Base-by-base conservation (phyloP, 1,140 invertebrate genomes). In the Lordiphosa collinella region DNA sequence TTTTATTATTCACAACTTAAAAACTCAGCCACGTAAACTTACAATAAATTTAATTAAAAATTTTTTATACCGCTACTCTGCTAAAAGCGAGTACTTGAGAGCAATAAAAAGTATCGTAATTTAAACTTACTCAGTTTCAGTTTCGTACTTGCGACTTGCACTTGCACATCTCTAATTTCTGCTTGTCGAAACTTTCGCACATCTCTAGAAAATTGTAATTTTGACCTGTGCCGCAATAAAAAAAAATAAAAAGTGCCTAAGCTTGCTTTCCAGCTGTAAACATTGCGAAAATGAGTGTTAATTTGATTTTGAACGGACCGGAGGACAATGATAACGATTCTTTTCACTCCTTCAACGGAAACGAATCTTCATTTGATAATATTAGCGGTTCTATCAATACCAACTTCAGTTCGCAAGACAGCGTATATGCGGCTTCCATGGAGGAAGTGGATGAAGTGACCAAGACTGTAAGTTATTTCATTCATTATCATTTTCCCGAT, bases 341-440 rank as follows among this genome's bases (percentile, higher is more conserved):
- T 2, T 78, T 59, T 32, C 50, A 76, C 8, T 76, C 73, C 3
- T 67, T 76, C 3, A 16, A 12, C 10, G 3, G 47, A 1, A 78
- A 52, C 16, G 22, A 49, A 0, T 0, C 1, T 3, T 14, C 18
- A 9, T 11, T n/a, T 4, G 13, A 36, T 2, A 13, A 52, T 1
- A 31, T 51, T 4, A 54, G 18, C 3, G 3, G 9, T 10, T 60
- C 35, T 1, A 16, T 36, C 10, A 44, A 55, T 2, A 40, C 50
- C 2, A 14, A 10, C 8, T 29, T 8, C 25, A 29, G 18, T 22
- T 22, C 18, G 4, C 3, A 2, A 29, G 25, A 29, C 25, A 18
- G 49, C 12, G 32, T 22, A 2, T 10, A 63, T 9, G 58, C 52
- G 25, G 37, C 38, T 22, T 34, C 57, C 0, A 2, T 37, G n/a